These are phyloP conservation scores for Cuculus canorus DNA, from an alignment of 2,797 vertebrate genomes.

Conservation along the genomic window DNA sequence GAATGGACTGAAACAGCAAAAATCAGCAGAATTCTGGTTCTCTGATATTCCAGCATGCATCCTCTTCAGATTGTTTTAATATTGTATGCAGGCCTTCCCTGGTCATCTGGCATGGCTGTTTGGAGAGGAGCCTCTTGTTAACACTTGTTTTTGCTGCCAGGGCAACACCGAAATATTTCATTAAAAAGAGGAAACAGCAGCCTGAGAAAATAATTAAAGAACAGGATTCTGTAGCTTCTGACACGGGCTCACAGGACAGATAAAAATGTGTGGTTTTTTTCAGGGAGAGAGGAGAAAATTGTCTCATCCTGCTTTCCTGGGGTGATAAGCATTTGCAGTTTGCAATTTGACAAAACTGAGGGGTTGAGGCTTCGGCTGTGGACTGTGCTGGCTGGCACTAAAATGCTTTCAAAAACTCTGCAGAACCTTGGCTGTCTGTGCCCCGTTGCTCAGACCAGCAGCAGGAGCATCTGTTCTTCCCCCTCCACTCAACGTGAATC, in stretches of 20 bases:
- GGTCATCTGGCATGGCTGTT: not conserved
- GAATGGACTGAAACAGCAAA: not conserved
- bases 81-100: not conserved
- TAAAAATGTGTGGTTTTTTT: not conserved
- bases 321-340: not conserved
- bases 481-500: not conserved
- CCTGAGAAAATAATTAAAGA: not conserved
- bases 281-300: not conserved
- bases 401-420: not conserved
- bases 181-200: not conserved
- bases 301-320: not conserved
- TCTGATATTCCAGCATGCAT: not conserved
- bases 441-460: not conserved
- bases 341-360: not conserved
- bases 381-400: not conserved
- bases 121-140: not conserved
- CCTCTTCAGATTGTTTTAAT: not conserved
- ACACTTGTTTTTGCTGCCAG: not conserved
- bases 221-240: not conserved
- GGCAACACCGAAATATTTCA: not conserved
- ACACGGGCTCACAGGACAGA: not conserved
- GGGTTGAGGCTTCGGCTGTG: not conserved
- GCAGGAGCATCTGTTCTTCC: not conserved
- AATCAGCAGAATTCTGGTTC: not conserved
- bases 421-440: not conserved